Evolutionary conservation across 2,888 invertebrate species (phyloP), one percentile per base, ranked within the genome.

Genomic region (Tachina lurida): DNA sequence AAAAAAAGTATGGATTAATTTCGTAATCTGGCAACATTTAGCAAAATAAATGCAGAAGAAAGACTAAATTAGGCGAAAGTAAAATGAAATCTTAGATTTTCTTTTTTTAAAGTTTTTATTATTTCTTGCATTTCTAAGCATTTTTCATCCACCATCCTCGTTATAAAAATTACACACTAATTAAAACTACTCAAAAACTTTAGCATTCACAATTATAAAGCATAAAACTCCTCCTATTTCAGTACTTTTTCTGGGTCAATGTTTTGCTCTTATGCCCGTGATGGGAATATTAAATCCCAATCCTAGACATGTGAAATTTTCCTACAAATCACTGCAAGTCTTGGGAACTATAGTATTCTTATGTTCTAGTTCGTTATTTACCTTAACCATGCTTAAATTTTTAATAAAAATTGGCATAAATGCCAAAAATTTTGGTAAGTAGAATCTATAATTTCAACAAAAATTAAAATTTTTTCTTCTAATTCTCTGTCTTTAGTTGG

Each of bases 231-330:
- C 45, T n/a, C 43, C 1, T 10, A 10, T 54, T 84, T 3, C 45
- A 92, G 93, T 94, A 22, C 91, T 95, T 65, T 87, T 93, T 60
- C 65, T 94, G 74, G 94, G 93, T 0, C 94, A 94, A 88, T 93
- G 92, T 52, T 94, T 94, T 84, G 93, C 93, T 3, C 81, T 94
- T 52, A 92, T 95, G 91, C 95, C 95, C 0, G 92, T 95, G 0
- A 89, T 90, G 68, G 94, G 94, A 2, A 88, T 94, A 1, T 90
- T 90, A 49, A 91, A 91, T 2, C 76, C 91, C 0, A 93, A 94
- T 89, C 92, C 92, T 0, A 89, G 89, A 19, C 86, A 88, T 13
- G 47, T 92, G 13, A 88, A 88, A 1, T 93, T 92, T 71, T 84
- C 89, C 8, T 86, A 90, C 8, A 90, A 88, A 71, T 90, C 92